phyloP scores from a whole-genome alignment of 2,797 vertebrate genomes.

The Anableps anableps region DNA sequence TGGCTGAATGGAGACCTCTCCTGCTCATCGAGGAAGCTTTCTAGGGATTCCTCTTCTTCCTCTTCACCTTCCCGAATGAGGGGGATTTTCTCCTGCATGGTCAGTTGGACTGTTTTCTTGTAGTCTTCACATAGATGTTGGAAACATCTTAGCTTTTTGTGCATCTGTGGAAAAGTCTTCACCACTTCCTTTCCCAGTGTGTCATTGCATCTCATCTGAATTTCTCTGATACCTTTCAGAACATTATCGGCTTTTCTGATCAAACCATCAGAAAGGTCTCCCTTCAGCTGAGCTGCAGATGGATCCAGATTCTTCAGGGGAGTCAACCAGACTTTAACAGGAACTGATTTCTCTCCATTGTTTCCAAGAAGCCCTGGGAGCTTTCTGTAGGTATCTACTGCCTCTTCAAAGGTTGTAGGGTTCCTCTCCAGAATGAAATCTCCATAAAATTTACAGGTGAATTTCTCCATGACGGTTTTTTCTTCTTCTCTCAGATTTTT shows the following conservation, averaged over 20 bases:
- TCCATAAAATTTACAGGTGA: conserved; percentile 62
- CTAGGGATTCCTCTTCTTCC: conserved; percentile 2
- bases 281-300: neutral
- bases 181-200: neutral
- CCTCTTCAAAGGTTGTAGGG: conserved; percentile 41
- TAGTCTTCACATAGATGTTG: neutral
- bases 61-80: conserved; percentile 39
- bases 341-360: conserved; percentile 33
- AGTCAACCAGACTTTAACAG: conserved; percentile 53
- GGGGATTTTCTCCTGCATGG: neutral
- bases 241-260: neutral
- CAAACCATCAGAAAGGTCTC: neutral
- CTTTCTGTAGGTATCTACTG: conserved; percentile 40
- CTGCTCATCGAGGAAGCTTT: conserved; percentile 21
- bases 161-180: neutral
- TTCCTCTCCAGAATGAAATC: conserved; percentile 52
- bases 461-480: conserved; percentile 33
- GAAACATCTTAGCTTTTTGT: neutral
- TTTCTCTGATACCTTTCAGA: neutral
- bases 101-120: neutral
- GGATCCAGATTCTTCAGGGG: neutral
- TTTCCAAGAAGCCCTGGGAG: conserved; percentile 52
- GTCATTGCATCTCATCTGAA: neutral
- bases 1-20: conserved; percentile 43
- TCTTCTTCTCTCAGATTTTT: neutral